Base-by-base conservation (phyloP, 2,888 invertebrate species). In the Elegia similella region DNA sequence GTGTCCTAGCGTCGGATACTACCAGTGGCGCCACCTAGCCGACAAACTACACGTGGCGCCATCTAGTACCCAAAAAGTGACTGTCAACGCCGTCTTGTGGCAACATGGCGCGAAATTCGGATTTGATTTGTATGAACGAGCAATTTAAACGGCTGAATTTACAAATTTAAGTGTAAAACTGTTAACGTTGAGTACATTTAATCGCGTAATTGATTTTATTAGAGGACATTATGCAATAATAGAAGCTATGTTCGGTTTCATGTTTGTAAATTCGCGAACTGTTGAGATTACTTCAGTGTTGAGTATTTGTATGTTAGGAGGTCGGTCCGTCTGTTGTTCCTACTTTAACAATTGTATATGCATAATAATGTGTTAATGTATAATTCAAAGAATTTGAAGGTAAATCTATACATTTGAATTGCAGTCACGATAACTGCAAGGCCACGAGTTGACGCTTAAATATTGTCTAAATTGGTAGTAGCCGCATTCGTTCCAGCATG, bases 101-200 rank as follows among this genome's bases (percentile, higher is more conserved):
- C 12, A 2, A 12, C 8, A n/a, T 16, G 48, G 34, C 50, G 50
- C 38, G 17, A 15, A 50, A 34, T 50, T 50, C 13, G 50, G 50
- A 50, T 50, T 50, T 17, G 50, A 50, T 50, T n/a, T n/a, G 38
- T 38, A n/a, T 12, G 38, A 12, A 38, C 6, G 23, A 46, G 46
- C 46, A 46, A 46, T 50, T 34, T n/a, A 5, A 50, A 50, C 30
- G 50, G 50, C 50, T 50, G 50, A 50, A 50, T 16, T 34, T 38
- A 48, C 8, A 50, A 34, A 50, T 38, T 50, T 32, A n/a, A 16
- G n/a, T 32, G 30, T 15, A 48, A 32, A 23, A 48, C 15, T 32
- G 32, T 48, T 48, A 32, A 15, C 10, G 16, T 50, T 34, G 34
- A 38, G 50, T 50, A 50, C 34, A 50, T 38, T 17, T 46, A 46